A percentile compares a stretch with the other conserved stretches of the same genome.
Evolutionary conservation across 2,797 vertebrate species (phyloP).

Genomic region (Acrossocheilus wenchowensis): DNA sequence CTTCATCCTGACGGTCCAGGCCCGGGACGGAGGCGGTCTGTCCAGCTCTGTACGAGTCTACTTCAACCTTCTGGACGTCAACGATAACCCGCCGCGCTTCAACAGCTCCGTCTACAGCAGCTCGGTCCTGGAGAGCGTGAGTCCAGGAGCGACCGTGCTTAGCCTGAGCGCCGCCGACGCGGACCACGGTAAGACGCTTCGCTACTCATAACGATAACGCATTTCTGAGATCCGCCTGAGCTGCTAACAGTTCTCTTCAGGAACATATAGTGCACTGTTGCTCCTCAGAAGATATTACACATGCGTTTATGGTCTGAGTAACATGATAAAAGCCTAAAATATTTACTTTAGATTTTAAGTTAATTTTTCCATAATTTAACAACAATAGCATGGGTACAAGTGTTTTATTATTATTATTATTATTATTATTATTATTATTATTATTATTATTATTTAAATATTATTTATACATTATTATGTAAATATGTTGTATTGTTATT

Average conservation of each 20-base stretch:
- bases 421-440: no score
- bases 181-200: constrained; percentile 84
- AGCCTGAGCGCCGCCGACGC: constrained; percentile 85
- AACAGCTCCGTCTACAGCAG: constrained; percentile 83
- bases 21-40: constrained; percentile 90
- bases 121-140: constrained; percentile 87
- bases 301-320: no score
- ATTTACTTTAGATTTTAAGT: not conserved
- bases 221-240: no score
- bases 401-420: no score
- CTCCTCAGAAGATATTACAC: no score
- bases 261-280: not conserved
- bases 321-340: no score
- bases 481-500: no score
- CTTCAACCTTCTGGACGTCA: constrained; percentile 93
- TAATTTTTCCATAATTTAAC: not conserved
- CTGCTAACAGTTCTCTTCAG: no score
- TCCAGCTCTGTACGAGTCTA: constrained; percentile 87
- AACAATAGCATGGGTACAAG: no score
- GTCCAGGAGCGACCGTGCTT: constrained; percentile 82
- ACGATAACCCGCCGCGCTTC: constrained; percentile 90
- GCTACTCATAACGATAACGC: not conserved
- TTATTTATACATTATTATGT: no score
- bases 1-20: constrained; percentile 87
- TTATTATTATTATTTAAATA: no score